These are phyloP conservation scores for Pelodiscus sinensis DNA, from an alignment of 2,113 vertebrate genomes.

Conservation along the genomic window DNA sequence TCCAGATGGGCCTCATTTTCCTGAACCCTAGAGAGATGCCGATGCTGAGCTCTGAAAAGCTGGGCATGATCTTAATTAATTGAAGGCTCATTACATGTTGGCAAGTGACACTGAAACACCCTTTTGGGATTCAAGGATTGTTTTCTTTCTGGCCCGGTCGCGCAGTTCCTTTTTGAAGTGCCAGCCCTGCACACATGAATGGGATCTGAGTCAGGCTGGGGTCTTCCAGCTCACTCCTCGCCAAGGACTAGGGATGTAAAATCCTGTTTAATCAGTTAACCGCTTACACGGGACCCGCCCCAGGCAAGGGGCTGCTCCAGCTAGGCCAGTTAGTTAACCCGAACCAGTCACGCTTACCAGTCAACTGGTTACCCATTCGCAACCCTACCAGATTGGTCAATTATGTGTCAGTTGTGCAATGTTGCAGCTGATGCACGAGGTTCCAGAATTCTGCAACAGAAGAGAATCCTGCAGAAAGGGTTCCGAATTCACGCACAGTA, in stretches of 20 bases:
- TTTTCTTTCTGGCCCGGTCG: background rate
- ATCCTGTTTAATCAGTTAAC: too few relatives aligned
- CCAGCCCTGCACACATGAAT: background rate
- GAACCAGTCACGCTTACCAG: too few relatives aligned
- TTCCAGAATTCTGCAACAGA: background rate
- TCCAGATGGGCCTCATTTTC: background rate
- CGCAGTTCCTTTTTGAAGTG: background rate
- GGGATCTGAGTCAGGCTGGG: background rate
- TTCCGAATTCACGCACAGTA: background rate
- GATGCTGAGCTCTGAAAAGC: background rate
- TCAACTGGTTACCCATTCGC: too few relatives aligned
- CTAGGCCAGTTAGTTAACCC: too few relatives aligned
- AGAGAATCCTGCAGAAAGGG: background rate
- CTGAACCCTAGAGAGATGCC: background rate
- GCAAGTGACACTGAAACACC: background rate
- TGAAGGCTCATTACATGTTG: background rate
- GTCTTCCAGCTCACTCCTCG: background rate
- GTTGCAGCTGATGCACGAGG: background rate
- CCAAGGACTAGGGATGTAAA: background rate
- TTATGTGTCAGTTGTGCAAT: background rate
- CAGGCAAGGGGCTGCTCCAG: too few relatives aligned
- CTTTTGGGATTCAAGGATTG: background rate
- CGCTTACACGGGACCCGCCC: too few relatives aligned
- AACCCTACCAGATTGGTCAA: too few relatives aligned
- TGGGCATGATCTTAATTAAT: background rate